Evolutionary conservation across 2,113 vertebrate genomes (phyloP).

Genomic region (Lanius ludovicianus): DNA sequence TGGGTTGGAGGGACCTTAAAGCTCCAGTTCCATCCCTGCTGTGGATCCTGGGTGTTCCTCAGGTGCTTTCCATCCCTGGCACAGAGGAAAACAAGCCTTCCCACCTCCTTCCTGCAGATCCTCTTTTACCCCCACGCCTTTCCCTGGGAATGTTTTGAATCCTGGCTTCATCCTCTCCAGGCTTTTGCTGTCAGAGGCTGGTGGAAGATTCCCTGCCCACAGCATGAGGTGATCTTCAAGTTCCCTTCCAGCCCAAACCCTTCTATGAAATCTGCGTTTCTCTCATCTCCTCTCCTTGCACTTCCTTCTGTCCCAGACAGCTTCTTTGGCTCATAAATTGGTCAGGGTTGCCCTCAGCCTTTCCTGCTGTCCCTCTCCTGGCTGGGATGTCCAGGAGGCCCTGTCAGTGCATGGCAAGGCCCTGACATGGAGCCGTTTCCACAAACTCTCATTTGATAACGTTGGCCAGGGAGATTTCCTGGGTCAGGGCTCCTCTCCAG

Average conservation of each 20-base stretch:
- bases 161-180: not conserved
- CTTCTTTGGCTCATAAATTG: not conserved
- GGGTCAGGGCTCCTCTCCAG: not conserved
- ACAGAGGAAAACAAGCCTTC: not conserved
- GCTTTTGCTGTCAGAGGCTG: not conserved
- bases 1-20: not conserved
- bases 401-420: fast-evolving
- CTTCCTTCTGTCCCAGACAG: not conserved
- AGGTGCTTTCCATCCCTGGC: not conserved
- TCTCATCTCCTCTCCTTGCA: not conserved
- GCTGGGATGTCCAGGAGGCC: fast-evolving
- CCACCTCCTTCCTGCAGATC: not conserved
- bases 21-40: not conserved
- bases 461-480: not conserved
- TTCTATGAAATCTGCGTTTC: not conserved
- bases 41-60: not conserved
- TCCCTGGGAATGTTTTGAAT: not conserved
- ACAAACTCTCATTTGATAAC: not conserved
- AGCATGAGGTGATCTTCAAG: not conserved
- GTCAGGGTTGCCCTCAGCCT: not conserved
- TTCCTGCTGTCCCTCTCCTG: not conserved
- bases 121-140: not conserved
- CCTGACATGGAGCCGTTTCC: not conserved
- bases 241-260: not conserved
- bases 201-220: not conserved